These are phyloP conservation scores for Squalus acanthias DNA, from an alignment of 2,797 vertebrate genomes.

Conservation along the genomic window DNA sequence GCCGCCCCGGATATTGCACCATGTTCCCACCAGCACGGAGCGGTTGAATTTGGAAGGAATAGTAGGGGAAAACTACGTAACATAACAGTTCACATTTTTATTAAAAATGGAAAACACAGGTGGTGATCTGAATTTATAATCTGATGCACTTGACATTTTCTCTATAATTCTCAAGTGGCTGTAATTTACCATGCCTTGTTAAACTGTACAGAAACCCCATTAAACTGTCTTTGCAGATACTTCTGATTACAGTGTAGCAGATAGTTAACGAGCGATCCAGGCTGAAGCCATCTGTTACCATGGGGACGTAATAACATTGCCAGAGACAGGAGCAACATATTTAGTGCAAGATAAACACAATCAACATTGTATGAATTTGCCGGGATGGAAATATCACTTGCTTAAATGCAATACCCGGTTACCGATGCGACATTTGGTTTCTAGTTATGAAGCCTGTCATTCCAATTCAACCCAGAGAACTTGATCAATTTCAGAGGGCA, in stretches of 20 bases:
- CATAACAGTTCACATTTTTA: background rate
- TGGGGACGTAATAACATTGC: slow-evolving; percentile 28
- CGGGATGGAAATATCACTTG: background rate
- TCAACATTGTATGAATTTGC: background rate
- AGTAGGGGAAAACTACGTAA: background rate
- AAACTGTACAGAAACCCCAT: slow-evolving; percentile 33
- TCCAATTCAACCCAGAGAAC: background rate
- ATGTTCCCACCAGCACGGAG: background rate
- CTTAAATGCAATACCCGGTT: background rate
- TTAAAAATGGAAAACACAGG: background rate
- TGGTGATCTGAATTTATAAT: slow-evolving; percentile 29
- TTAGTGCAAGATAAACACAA: slow-evolving; percentile 32
- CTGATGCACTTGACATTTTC: slow-evolving; percentile 33
- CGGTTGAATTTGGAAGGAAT: background rate
- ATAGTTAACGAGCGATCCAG: background rate
- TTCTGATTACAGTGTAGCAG: slow-evolving; percentile 29
- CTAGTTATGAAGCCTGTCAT: no score
- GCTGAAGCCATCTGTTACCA: slow-evolving; percentile 35
- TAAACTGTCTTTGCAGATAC: slow-evolving; percentile 37
- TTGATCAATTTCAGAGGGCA: background rate
- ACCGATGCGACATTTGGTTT: background rate
- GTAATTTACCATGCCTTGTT: slow-evolving; percentile 33
- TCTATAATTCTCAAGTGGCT: slow-evolving; percentile 31
- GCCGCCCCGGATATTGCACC: background rate
- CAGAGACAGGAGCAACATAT: slow-evolving; percentile 31